These are phyloP conservation scores for Lithosia quadra DNA, from an alignment of 2,888 invertebrate genomes.

Conservation along the genomic window DNA sequence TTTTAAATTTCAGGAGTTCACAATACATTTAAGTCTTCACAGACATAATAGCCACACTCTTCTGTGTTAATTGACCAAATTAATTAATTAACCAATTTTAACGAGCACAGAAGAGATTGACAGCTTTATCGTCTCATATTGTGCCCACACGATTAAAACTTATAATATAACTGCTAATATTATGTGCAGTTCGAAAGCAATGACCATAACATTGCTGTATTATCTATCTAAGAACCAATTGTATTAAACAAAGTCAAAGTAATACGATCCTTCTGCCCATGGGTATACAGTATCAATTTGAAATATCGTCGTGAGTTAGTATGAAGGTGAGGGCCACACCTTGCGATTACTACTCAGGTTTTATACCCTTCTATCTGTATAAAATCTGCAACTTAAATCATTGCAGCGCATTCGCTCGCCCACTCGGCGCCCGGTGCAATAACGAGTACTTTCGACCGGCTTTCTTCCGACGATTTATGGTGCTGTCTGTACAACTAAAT, in stretches of 20 bases:
- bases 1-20: too few species aligned
- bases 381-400: constrained; percentile 51
- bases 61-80: constrained; percentile 8
- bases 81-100: constrained; percentile 15
- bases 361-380: constrained; percentile 42
- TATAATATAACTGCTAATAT: neutral
- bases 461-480: constrained; percentile 54
- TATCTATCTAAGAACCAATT: constrained; percentile 8
- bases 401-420: constrained; percentile 47
- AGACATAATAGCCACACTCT: neutral
- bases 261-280: constrained; percentile 26
- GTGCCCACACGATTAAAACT: constrained; percentile 11
- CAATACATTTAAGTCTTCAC: neutral
- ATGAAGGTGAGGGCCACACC: constrained; percentile 47
- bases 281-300: constrained; percentile 43
- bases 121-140: constrained; percentile 7
- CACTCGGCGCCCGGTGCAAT: constrained; percentile 38
- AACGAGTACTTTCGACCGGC: constrained; percentile 48
- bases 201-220: neutral
- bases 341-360: constrained; percentile 37
- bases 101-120: constrained; percentile 11
- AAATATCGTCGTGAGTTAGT: constrained; percentile 42
- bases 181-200: neutral
- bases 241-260: neutral
- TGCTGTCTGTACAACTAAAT: constrained; percentile 44